Conservation (phyloP, 2,888 invertebrate genomes). For the Notocelia uddmanniana region DNA sequence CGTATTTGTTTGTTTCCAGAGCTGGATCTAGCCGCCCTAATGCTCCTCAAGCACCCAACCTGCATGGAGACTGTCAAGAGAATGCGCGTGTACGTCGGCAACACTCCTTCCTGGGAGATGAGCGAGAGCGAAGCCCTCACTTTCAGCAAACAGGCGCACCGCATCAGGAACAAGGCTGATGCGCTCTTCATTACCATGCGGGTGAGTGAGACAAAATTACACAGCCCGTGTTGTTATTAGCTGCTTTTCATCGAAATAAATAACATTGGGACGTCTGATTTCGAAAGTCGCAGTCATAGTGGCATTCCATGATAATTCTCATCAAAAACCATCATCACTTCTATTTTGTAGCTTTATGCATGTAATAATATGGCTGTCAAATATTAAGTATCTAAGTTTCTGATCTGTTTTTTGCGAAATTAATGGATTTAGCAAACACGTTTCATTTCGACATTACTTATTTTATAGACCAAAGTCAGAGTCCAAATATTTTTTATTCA, state of each 20-base stretch:
- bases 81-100: conserved; percentile 92
- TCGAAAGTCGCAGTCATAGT: too few relatives aligned
- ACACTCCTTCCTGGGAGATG: conserved; percentile 90
- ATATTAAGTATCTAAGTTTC: too few relatives aligned
- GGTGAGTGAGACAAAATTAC: conserved; percentile 54
- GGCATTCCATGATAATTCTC: too few relatives aligned
- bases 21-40: conserved; percentile 88
- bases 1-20: conserved; percentile 58
- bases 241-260: conserved; percentile 48
- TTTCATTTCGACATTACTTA: too few relatives aligned
- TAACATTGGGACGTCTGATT: too few relatives aligned
- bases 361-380: too few relatives aligned
- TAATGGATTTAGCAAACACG: too few relatives aligned
- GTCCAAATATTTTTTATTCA: too few relatives aligned
- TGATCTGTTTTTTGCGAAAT: too few relatives aligned
- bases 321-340: too few relatives aligned
- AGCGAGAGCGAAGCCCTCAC: conserved; percentile 84
- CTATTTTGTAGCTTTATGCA: too few relatives aligned
- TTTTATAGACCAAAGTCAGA: too few relatives aligned
- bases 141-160: conserved; percentile 89
- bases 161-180: conserved; percentile 90
- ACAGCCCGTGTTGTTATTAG: conserved; percentile 1
- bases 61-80: conserved; percentile 92
- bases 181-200: conserved; percentile 70
- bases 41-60: conserved; percentile 93